These are phyloP conservation scores for Clusia tigrina DNA, from an alignment of 2,888 invertebrate genomes.

Conservation along the genomic window DNA sequence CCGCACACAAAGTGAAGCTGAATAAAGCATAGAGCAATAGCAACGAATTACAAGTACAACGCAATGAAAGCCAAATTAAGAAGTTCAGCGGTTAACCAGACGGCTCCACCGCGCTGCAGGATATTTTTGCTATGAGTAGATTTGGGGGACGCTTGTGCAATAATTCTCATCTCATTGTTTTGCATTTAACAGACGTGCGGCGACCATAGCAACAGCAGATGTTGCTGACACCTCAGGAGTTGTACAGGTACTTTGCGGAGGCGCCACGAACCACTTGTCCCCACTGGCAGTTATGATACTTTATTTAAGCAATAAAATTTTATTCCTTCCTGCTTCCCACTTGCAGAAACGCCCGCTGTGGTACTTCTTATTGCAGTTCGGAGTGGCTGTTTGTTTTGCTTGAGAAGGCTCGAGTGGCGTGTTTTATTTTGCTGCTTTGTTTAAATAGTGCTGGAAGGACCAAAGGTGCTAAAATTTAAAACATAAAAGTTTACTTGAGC, in stretches of 20 bases:
- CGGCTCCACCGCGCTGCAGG: constrained; percentile 22
- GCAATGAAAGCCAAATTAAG: constrained; percentile 59
- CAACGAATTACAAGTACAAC: constrained; percentile 35
- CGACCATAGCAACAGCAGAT: not conserved
- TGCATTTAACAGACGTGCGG: constrained; percentile 13
- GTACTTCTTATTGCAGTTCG: no score
- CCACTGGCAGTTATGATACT: no score
- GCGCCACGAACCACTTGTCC: not conserved
- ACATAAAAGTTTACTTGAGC: not conserved
- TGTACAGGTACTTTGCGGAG: not conserved
- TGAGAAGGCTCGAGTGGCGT: not conserved
- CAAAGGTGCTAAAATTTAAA: not conserved
- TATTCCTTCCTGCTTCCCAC: not conserved
- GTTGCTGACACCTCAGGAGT: not conserved
- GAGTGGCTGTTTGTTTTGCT: not conserved
- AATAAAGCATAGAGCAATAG: not conserved
- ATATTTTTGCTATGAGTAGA: constrained; percentile 15
- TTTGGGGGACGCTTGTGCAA: constrained; percentile 20
- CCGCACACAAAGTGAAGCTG: not conserved
- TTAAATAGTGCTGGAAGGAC: not conserved
- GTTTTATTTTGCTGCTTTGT: not conserved
- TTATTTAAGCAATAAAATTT: constrained; percentile 8
- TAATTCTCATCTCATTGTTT: constrained; percentile 56
- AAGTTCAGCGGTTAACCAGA: constrained; percentile 49
- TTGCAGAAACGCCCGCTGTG: not conserved